Conservation (phyloP, 2,888 invertebrate genomes). For the Geophilus truncorum region DNA sequence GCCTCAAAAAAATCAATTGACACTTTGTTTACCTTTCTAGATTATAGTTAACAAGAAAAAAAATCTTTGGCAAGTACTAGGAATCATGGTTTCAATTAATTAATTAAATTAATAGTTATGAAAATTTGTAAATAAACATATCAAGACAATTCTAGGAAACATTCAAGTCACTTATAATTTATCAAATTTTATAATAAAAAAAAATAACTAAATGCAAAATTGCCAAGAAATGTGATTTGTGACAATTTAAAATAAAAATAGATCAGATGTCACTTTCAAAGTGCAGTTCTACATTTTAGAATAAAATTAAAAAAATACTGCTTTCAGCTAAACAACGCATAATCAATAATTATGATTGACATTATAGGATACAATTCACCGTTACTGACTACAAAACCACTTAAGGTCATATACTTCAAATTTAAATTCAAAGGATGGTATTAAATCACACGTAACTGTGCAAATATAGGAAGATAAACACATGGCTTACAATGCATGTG, state of each 20-base stretch:
- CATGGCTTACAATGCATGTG: conserved; percentile 11
- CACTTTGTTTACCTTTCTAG: not conserved
- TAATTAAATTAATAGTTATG: not conserved
- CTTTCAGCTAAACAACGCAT: conserved; percentile 25
- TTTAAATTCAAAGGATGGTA: conserved; percentile 21
- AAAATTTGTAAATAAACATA: not conserved
- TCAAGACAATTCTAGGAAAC: not conserved
- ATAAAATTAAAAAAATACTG: conserved; percentile 25
- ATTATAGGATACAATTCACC: conserved; percentile 22
- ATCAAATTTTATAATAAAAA: not conserved
- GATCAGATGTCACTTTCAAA: conserved; percentile 25
- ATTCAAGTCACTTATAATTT: not conserved
- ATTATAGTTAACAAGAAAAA: conserved; percentile 8
- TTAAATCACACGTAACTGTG: conserved; percentile 9
- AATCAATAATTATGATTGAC: conserved; percentile 15
- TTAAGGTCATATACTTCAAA: not conserved
- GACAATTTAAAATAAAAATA: conserved; percentile 25
- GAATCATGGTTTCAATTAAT: not conserved
- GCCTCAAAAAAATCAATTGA: conserved; percentile 18
- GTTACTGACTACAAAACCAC: conserved; percentile 25
- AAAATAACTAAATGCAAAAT: not conserved
- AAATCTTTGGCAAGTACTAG: conserved; percentile 15
- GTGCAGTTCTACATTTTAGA: conserved; percentile 20
- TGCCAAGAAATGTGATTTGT: conserved; percentile 22
- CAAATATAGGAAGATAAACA: not conserved